Evolutionary conservation across 2,888 invertebrate species (phyloP).

Genomic region (Cerastis leucographa): DNA sequence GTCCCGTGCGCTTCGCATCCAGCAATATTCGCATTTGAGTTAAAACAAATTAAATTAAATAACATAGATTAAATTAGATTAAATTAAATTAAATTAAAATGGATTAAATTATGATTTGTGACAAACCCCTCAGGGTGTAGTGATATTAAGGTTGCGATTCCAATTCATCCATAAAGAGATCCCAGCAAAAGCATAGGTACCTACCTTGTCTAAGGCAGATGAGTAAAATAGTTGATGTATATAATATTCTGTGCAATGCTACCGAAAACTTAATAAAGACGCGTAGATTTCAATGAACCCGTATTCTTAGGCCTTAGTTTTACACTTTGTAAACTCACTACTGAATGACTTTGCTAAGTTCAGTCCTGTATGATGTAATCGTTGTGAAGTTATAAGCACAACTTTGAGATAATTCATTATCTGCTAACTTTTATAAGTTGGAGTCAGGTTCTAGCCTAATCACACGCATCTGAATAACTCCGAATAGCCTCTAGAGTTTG

Average conservation of each 20-base stretch:
- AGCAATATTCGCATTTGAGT: no score
- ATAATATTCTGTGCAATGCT: background rate
- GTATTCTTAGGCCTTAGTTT: background rate
- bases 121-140: no score
- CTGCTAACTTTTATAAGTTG: background rate
- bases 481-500: background rate
- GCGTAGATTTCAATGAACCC: constrained; percentile 4
- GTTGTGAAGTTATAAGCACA: background rate
- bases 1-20: no score
- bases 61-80: no score
- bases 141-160: no score
- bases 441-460: background rate
- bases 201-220: background rate
- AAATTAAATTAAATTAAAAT: no score
- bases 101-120: no score
- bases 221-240: background rate
- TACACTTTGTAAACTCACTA: background rate
- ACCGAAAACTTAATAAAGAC: background rate
- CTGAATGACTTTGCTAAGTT: background rate
- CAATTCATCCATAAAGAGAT: background rate
- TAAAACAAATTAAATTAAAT: no score
- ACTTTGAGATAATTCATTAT: background rate
- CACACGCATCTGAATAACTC: background rate
- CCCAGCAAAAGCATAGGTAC: background rate
- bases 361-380: background rate